Evolutionary conservation across 2,888 invertebrate species (phyloP).

Genomic region (Achlya flavicornis): DNA sequence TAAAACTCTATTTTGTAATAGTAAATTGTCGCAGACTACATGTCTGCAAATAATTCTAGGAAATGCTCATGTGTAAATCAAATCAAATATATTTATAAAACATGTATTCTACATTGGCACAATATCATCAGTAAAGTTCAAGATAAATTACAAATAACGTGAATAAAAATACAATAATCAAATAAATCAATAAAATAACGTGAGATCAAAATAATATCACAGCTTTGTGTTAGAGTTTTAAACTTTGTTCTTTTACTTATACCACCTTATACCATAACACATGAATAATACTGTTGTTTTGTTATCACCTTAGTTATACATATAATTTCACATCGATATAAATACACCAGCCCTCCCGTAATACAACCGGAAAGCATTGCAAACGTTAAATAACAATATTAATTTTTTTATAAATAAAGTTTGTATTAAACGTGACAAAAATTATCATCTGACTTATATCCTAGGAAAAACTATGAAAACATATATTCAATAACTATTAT

Average conservation of each 20-base stretch:
- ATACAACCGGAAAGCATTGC: background rate
- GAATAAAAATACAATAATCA: background rate
- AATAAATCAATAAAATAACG: conserved; percentile 17
- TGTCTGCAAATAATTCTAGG: too few relatives aligned
- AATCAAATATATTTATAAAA: background rate
- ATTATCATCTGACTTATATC: too few relatives aligned
- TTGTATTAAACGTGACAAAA: background rate
- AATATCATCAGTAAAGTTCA: background rate
- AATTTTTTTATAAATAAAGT: background rate
- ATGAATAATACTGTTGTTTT: background rate
- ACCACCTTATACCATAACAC: background rate
- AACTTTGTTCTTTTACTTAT: background rate
- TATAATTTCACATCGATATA: background rate
- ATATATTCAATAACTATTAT: too few relatives aligned
- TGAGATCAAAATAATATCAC: conserved; percentile 57
- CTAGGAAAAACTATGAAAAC: too few relatives aligned
- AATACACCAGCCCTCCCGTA: background rate
- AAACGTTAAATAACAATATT: background rate
- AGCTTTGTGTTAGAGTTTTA: conserved; percentile 21
- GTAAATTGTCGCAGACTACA: too few relatives aligned
- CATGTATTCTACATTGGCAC: conserved; percentile 5
- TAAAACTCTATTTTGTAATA: too few relatives aligned
- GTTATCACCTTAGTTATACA: background rate
- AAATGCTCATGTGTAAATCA: background rate
- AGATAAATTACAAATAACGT: conserved; percentile 2